Conservation (phyloP, 2,888 invertebrate species). For the Hololepta plana region DNA sequence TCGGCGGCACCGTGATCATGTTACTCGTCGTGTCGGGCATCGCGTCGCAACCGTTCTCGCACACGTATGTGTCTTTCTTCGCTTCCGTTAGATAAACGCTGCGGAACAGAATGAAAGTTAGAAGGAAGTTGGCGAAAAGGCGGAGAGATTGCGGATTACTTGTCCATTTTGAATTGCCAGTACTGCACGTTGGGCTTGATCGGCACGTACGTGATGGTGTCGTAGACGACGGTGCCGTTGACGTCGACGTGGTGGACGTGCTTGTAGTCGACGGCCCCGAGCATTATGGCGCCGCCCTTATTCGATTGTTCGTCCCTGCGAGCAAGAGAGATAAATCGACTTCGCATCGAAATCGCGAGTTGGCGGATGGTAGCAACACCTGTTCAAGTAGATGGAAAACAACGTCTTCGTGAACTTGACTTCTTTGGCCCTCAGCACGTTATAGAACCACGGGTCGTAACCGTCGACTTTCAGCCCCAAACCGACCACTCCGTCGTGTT, state of each 20-base stretch:
- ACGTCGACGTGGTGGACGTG: constrained; percentile 30
- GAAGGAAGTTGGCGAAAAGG: too few relatives aligned
- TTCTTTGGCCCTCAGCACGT: too few relatives aligned
- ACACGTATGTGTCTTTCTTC: constrained; percentile 17
- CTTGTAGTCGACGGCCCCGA: constrained; percentile 44
- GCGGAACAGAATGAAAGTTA: constrained; percentile 7
- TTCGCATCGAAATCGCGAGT: too few relatives aligned
- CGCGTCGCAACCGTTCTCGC: constrained; percentile 22
- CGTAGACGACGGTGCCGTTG: constrained; percentile 21
- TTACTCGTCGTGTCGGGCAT: constrained; percentile 27
- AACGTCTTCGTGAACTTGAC: too few relatives aligned
- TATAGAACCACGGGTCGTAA: too few relatives aligned
- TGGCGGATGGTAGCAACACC: too few relatives aligned
- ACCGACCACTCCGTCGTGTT: too few relatives aligned
- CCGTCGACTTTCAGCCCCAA: too few relatives aligned
- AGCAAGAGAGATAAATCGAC: too few relatives aligned
- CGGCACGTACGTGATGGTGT: constrained; percentile 39
- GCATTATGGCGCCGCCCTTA: constrained; percentile 35
- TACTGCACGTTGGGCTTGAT: constrained; percentile 31
- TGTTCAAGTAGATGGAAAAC: too few relatives aligned
- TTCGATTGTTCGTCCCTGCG: constrained; percentile 38
- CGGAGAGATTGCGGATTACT: too few relatives aligned
- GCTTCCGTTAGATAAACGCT: constrained; percentile 5
- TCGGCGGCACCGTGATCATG: constrained; percentile 25
- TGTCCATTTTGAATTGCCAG: constrained; percentile 54